phyloP scores from a whole-genome alignment of 2,888 invertebrate species.

The Tenthredo mesomela region DNA sequence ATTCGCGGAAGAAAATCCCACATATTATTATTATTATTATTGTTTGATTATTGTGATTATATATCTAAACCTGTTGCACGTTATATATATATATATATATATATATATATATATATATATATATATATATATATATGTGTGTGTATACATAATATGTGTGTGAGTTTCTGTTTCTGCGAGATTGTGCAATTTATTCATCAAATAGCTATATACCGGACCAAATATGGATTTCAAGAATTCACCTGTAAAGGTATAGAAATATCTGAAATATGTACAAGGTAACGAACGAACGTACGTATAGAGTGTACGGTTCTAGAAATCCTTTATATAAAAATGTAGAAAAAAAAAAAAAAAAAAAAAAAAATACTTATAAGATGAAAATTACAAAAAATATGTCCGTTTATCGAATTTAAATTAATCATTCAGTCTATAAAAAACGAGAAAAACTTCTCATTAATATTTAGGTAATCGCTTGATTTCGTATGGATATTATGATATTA shows the following conservation, averaged over 20 bases:
- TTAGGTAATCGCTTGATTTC: neutral
- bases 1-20: neutral
- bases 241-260: neutral
- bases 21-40: neutral
- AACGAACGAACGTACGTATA: neutral
- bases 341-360: no score
- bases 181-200: constrained; percentile 10
- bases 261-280: neutral
- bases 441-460: neutral
- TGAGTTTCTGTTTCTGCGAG: neutral
- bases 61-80: constrained; percentile 19
- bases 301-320: neutral
- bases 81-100: neutral
- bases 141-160: neutral
- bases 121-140: neutral
- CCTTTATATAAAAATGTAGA: neutral
- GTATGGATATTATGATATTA: neutral
- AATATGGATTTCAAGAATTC: constrained; percentile 26
- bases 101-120: neutral
- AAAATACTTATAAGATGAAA: no score
- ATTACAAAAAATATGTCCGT: no score
- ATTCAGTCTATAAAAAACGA: no score
- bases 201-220: neutral
- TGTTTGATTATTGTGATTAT: neutral
- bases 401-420: no score